Percentiles rank a stretch among this genome's conserved stretches.
Evolutionary conservation across 2,888 invertebrate genomes (phyloP).

Genomic region (Maniola hyperantus): DNA sequence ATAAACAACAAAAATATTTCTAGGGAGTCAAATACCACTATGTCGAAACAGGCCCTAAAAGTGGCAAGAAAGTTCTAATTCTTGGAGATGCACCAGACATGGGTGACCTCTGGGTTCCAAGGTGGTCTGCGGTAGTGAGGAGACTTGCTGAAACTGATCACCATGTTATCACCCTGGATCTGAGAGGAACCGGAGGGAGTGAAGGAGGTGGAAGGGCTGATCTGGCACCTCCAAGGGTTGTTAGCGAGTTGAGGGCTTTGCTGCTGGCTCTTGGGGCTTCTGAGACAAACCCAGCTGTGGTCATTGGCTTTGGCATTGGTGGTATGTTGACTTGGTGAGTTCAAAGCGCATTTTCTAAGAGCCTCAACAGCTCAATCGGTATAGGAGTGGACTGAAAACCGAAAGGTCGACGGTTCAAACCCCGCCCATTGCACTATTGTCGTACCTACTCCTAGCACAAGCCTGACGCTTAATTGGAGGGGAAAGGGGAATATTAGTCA

Average conservation of each 20-base stretch:
- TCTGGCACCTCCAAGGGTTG: constrained; percentile 65
- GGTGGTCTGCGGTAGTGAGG: constrained; percentile 62
- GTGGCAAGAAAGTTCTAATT: constrained; percentile 63
- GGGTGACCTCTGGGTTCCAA: constrained; percentile 63
- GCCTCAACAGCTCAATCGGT: too few species aligned
- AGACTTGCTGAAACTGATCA: constrained; percentile 60
- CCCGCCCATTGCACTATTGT: too few species aligned
- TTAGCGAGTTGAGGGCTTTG: constrained; percentile 64
- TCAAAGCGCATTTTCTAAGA: too few species aligned
- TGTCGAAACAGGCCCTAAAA: constrained; percentile 70
- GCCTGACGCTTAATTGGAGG: too few species aligned
- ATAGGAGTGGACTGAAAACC: too few species aligned
- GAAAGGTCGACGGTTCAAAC: too few species aligned
- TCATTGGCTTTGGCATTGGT: constrained; percentile 74
- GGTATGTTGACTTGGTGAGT: constrained; percentile 76
- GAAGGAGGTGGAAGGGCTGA: constrained; percentile 65
- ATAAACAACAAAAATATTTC: constrained; percentile 28
- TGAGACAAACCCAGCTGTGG: constrained; percentile 58
- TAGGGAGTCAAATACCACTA: constrained; percentile 79
- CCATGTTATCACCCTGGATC: constrained; percentile 68
- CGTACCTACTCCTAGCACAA: too few species aligned
- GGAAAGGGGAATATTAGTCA: too few species aligned
- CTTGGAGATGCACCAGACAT: constrained; percentile 72
- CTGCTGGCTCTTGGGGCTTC: constrained; percentile 66
- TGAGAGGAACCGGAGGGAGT: constrained; percentile 73